Percentiles rank a stretch among this genome's conserved stretches.
Conservation (phyloP, 2,113 vertebrate species). For the Pachycephala philippinensis region DNA sequence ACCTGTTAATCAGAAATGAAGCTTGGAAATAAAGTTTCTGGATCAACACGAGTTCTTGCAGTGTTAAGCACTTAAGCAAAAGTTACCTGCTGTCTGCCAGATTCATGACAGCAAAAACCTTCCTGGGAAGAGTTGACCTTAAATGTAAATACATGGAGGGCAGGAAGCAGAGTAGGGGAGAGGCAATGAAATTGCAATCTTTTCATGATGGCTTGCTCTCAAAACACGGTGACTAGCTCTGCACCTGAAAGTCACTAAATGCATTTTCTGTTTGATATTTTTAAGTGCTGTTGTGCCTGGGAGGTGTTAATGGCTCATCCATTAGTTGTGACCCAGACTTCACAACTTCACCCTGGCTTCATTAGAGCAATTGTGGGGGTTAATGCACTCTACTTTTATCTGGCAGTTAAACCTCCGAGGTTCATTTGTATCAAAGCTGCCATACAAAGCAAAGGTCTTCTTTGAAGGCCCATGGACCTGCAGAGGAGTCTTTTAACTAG, state of each 20-base stretch:
- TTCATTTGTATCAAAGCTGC: conserved; percentile 25
- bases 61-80: not conserved
- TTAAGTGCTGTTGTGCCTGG: conserved; percentile 29
- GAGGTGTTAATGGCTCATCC: conserved; percentile 56
- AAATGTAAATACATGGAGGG: not conserved
- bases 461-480: conserved; percentile 6
- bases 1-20: not conserved
- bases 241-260: conserved; percentile 50
- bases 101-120: not conserved
- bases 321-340: conserved; percentile 54
- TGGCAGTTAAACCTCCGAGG: conserved; percentile 22
- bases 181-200: not conserved
- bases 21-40: not conserved
- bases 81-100: not conserved
- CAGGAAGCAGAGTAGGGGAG: not conserved
- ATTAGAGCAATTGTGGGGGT: conserved; percentile 48
- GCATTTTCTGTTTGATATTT: conserved; percentile 43
- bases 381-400: conserved; percentile 54
- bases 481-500: conserved; percentile 9
- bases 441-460: conserved; percentile 13
- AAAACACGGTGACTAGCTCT: not conserved
- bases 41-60: not conserved
- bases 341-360: conserved; percentile 52
- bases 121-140: not conserved
- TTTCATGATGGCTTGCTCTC: not conserved